phyloP scores from a whole-genome alignment of 1,140 invertebrate species.

The Heliconius hewitsoni region DNA sequence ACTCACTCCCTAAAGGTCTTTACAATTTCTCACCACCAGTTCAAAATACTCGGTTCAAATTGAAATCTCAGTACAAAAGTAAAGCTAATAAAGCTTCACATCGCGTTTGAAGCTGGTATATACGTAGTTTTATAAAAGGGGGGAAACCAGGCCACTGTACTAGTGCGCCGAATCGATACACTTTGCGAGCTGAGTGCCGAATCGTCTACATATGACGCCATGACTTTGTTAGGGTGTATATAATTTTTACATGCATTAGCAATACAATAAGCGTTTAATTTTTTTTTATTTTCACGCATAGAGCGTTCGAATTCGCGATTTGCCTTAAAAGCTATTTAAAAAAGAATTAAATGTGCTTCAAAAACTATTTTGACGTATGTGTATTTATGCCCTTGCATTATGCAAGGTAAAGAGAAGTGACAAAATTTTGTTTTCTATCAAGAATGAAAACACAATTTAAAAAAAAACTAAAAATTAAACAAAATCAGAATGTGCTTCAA shows the following conservation, averaged over 20 bases:
- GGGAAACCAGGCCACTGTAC: slow-evolving; percentile 37
- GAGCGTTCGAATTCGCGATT: no score
- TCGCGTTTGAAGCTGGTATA: slow-evolving; percentile 10
- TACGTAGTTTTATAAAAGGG: slow-evolving; percentile 15
- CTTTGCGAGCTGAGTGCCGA: slow-evolving; percentile 36
- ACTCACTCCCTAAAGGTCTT: background rate
- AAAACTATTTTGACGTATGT: no score
- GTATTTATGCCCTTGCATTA: no score
- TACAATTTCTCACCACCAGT: background rate
- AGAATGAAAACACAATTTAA: no score
- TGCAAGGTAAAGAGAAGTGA: no score
- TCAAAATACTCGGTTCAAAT: background rate
- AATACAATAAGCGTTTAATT: background rate
- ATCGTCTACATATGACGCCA: slow-evolving; percentile 38
- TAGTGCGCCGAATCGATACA: slow-evolving; percentile 40
- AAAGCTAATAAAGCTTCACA: slow-evolving; percentile 5
- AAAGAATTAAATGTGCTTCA: no score
- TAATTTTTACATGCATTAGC: background rate
- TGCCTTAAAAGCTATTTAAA: no score
- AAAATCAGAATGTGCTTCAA: no score
- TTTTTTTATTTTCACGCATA: no score
- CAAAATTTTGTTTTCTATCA: no score
- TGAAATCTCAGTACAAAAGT: background rate
- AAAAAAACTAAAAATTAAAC: no score
- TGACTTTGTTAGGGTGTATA: slow-evolving; percentile 23